Evolutionary conservation across 2,888 invertebrate genomes (phyloP).

Genomic region (Entomobrya multifasciata): DNA sequence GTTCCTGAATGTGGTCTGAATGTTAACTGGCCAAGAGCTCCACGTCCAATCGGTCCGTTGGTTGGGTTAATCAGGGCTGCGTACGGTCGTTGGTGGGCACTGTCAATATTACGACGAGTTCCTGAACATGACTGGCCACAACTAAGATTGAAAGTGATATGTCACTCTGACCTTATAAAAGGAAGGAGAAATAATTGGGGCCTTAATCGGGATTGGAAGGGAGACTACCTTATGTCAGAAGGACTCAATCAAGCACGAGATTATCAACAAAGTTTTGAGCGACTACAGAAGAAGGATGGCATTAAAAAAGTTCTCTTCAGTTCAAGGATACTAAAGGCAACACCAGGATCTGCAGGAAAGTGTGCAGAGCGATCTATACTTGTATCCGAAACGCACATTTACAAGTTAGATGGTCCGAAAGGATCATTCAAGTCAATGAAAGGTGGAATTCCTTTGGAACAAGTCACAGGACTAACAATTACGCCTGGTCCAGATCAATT

Average conservation of each 20-base stretch:
- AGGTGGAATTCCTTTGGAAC: slow-evolving; percentile 89
- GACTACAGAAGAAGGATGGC: slow-evolving; percentile 86
- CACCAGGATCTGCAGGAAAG: slow-evolving; percentile 81
- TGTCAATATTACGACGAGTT: slow-evolving; percentile 90
- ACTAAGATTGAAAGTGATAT: slow-evolving; percentile 86
- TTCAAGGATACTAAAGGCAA: slow-evolving; percentile 87
- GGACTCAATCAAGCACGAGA: slow-evolving; percentile 85
- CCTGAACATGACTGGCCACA: slow-evolving; percentile 94
- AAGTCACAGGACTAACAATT: slow-evolving; percentile 86
- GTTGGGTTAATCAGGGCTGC: slow-evolving; percentile 85
- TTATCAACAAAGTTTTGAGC: slow-evolving; percentile 86
- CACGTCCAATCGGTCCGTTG: slow-evolving; percentile 82
- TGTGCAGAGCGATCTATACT: slow-evolving; percentile 93
- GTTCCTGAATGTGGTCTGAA: slow-evolving; percentile 77
- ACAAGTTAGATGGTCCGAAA: slow-evolving; percentile 92
- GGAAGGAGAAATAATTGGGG: slow-evolving; percentile 88
- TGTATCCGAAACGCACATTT: slow-evolving; percentile 91
- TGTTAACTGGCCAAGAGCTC: slow-evolving; percentile 77
- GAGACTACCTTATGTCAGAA: slow-evolving; percentile 90
- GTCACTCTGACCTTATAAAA: slow-evolving; percentile 81
- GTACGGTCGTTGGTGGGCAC: slow-evolving; percentile 93
- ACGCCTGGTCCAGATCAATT: slow-evolving; percentile 94
- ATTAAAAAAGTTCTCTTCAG: slow-evolving; percentile 86
- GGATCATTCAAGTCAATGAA: slow-evolving; percentile 90
- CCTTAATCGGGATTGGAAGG: slow-evolving; percentile 89